Base-by-base conservation (phyloP, 2,113 vertebrate genomes). In the Cyanoliseus patagonus region DNA sequence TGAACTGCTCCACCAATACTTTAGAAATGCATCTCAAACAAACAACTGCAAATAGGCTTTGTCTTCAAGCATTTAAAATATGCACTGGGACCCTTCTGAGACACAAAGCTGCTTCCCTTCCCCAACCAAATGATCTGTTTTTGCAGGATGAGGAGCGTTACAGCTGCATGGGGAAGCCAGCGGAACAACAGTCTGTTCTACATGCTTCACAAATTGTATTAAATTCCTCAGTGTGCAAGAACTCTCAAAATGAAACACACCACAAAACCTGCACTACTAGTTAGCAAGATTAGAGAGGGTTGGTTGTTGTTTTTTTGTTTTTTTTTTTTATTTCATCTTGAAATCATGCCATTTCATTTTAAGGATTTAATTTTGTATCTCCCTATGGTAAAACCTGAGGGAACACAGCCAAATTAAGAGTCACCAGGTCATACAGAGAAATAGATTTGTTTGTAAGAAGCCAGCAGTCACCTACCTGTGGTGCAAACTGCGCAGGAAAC, bases 401-500 rank as follows among this genome's bases (percentile, higher is more conserved):
- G 67, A 77, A 64, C 68, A 63, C 42, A 82, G 41, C 16, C 0
- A 2, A 79, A 53, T 88, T 70, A 44, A 41, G 74, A 89, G 39
- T 46, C 76, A 68, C 15, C 41, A 78, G n/a, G 41, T 63, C 55
- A 89, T 0, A 76, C 0, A 73, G 20, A 90, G 20, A 52, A 76
- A 70, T 3, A 47, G 23, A 68, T 51, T 25, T 61, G 28, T 59
- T 41, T 66, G 72, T 11, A 96, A 74, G 78, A 94, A 81, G 93
- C 25, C 64, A 86, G 42, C 49, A n/a, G 44, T 17, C 88, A 97
- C 98, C 86, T 97, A 99, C 99, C 99, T 99, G 99, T 74, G 99
- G 99, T 96, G 99, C 98, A 97, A 99, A 99, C 20, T 99, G 99
- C 91, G 99, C 98, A 44, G 99, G 99, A 94, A 99, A 99, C 33